phyloP scores from a whole-genome alignment of 2,888 invertebrate species.

The Torymus texanus region DNA sequence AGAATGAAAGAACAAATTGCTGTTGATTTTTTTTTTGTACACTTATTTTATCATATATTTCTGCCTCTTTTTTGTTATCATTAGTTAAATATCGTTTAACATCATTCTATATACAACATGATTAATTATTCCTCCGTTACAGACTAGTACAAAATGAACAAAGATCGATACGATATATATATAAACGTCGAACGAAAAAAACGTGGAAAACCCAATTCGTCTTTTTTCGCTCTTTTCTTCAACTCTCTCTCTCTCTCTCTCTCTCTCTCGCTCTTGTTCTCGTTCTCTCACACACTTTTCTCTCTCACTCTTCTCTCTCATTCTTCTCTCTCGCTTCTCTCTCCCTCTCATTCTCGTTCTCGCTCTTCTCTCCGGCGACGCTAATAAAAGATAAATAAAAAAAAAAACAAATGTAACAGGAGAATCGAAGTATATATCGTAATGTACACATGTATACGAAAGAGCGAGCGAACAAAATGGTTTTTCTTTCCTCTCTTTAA shows the following conservation, averaged over 20 bases:
- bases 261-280: conserved; percentile 20
- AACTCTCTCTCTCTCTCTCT: conserved; percentile 2
- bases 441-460: conserved; percentile 42
- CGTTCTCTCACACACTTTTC: conserved; percentile 38
- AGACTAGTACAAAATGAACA: conserved; percentile 59
- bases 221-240: conserved; percentile 47
- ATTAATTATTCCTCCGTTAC: conserved; percentile 58
- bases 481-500: background rate
- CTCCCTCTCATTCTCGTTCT: conserved; percentile 22
- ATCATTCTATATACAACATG: conserved; percentile 59
- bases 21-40: conserved; percentile 40
- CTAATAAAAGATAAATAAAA: conserved; percentile 41
- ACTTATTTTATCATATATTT: conserved; percentile 58
- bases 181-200: conserved; percentile 60
- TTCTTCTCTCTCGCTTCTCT: conserved; percentile 19
- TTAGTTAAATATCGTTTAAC: conserved; percentile 59
- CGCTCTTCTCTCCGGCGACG: conserved; percentile 23
- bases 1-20: conserved; percentile 26
- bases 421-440: conserved; percentile 37
- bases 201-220: conserved; percentile 52
- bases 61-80: conserved; percentile 57
- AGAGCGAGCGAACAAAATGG: conserved; percentile 29
- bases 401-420: conserved; percentile 31
- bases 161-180: conserved; percentile 58
- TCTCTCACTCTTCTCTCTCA: conserved; percentile 6